Conservation (phyloP, 1,140 invertebrate species). For the Phocides pigmalion region DNA sequence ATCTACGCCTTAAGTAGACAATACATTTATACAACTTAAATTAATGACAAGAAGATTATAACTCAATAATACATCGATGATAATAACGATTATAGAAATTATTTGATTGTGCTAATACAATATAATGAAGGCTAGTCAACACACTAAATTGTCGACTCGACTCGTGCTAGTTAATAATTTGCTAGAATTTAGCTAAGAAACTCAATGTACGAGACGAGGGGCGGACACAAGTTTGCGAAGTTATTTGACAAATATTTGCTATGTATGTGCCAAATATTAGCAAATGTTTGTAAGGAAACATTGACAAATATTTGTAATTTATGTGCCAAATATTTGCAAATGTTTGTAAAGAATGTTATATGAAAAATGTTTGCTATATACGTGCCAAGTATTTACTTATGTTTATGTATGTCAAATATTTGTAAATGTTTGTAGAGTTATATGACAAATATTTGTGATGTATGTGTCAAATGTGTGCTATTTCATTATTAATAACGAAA, state of each 20-base stretch:
- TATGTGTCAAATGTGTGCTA: too few species aligned
- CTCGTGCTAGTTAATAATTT: slow-evolving; percentile 40
- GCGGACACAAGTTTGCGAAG: background rate
- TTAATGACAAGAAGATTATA: slow-evolving; percentile 81
- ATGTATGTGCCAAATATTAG: too few species aligned
- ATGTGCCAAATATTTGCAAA: too few species aligned
- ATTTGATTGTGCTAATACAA: slow-evolving; percentile 77
- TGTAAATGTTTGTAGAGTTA: background rate
- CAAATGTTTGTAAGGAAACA: too few species aligned
- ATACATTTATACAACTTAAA: slow-evolving; percentile 83
- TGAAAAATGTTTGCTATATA: too few species aligned
- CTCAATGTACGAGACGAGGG: slow-evolving; percentile 16
- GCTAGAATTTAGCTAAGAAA: slow-evolving; percentile 38
- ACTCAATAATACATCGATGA: slow-evolving; percentile 65
- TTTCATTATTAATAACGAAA: too few species aligned
- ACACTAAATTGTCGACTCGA: slow-evolving; percentile 41
- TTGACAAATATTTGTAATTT: too few species aligned
- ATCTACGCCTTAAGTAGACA: slow-evolving; percentile 80
- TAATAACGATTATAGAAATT: slow-evolving; percentile 57
- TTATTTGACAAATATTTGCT: background rate
- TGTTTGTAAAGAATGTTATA: too few species aligned
- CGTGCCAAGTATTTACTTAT: too few species aligned
- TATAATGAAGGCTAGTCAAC: slow-evolving; percentile 54
- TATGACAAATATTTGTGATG: background rate
- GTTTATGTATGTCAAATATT: too few species aligned